Evolutionary conservation across 2,797 vertebrate genomes (phyloP).

Genomic region (Acipenser ruthenus): DNA sequence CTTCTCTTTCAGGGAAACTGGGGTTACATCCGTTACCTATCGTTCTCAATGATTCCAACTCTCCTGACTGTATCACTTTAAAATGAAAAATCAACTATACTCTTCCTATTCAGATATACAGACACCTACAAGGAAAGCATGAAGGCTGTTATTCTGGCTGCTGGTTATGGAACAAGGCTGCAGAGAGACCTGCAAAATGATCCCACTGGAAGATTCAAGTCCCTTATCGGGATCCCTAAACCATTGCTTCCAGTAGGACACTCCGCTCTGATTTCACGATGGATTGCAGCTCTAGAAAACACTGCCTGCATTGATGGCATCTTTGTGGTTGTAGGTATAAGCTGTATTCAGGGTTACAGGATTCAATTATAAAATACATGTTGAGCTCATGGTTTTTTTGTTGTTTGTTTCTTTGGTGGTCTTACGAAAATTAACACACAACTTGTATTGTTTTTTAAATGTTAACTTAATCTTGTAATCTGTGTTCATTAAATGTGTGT

Average conservation of each 20-base stretch:
- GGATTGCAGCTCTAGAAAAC: slow-evolving; percentile 50
- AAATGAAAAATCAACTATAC: too few species aligned
- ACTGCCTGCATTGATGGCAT: slow-evolving; percentile 42
- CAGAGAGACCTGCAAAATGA: slow-evolving; percentile 56
- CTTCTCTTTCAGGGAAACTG: too few species aligned
- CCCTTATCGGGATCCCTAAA: slow-evolving; percentile 55
- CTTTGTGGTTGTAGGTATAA: slow-evolving; percentile 57
- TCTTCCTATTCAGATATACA: too few species aligned
- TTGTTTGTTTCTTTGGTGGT: too few species aligned
- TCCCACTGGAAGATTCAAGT: slow-evolving; percentile 41
- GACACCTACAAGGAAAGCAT: slow-evolving; percentile 29
- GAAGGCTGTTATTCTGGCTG: slow-evolving; percentile 67
- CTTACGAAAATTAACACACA: not conserved
- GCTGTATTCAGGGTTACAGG: not conserved
- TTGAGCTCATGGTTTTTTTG: too few species aligned
- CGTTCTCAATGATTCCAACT: too few species aligned
- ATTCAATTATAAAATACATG: not conserved
- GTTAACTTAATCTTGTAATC: not conserved
- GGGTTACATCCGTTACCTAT: too few species aligned
- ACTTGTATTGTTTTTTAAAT: not conserved
- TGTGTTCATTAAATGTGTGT: not conserved
- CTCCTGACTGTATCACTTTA: too few species aligned
- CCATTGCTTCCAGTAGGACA: slow-evolving; percentile 63
- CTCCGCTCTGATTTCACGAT: slow-evolving; percentile 51
- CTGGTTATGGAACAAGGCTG: slow-evolving; percentile 70